Evolutionary conservation across 2,888 invertebrate genomes (phyloP).

Genomic region (Drosophila fulvimacula): DNA sequence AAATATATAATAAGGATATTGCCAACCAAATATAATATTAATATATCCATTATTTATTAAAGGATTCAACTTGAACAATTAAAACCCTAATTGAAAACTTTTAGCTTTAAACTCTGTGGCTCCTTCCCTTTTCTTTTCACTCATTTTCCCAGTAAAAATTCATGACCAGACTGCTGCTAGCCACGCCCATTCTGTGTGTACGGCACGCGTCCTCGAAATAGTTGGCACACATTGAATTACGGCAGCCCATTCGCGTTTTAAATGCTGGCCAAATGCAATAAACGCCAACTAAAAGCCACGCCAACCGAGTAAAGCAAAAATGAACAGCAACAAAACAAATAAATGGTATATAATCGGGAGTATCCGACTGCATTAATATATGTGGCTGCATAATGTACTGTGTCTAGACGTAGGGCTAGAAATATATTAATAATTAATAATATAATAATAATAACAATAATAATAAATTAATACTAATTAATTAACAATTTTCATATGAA

Average conservation of each 20-base stretch:
- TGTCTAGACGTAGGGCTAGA: too few species aligned
- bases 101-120: neutral
- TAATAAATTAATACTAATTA: too few species aligned
- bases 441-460: too few species aligned
- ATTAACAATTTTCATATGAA: too few species aligned
- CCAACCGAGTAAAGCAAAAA: conserved; percentile 37
- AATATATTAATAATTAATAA: too few species aligned
- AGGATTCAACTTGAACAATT: neutral
- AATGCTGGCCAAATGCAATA: conserved; percentile 70
- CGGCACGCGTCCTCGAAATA: conserved; percentile 49
- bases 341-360: neutral
- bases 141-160: conserved; percentile 11
- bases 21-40: too few species aligned
- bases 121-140: neutral
- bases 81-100: neutral
- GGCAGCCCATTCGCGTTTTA: conserved; percentile 59
- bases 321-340: conserved; percentile 18
- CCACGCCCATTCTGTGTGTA: conserved; percentile 39
- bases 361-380: neutral
- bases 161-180: conserved; percentile 21
- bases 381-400: too few species aligned
- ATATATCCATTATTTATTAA: neutral
- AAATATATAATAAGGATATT: too few species aligned
- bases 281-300: conserved; percentile 69
- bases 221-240: conserved; percentile 71